Evolutionary conservation across 2,888 invertebrate genomes (phyloP), one percentile per base, ranked within the genome.

Genomic region (Strigamia maritima): DNA sequence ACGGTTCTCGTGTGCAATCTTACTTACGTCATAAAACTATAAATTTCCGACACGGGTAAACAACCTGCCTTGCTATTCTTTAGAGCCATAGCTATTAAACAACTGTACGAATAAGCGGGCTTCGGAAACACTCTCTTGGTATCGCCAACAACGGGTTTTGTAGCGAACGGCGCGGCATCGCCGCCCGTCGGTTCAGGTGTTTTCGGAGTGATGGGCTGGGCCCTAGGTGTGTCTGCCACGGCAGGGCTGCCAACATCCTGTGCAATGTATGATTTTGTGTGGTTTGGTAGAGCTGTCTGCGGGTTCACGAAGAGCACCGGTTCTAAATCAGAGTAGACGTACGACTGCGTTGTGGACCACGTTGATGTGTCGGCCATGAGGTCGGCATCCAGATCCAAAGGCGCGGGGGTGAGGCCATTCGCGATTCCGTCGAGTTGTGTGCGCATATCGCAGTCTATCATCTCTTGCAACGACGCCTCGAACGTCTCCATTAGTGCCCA

Each of bases 71-170:
- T 90, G 81, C 97, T 97, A 86, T 98, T 98, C 87, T 98, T 98
- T 81, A 98, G 88, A 4, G 98, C 97, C 94, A 98, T 93, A 0
- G 98, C 98, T 85, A 98, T 98, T 82, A 98, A 90, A 88, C 98
- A 98, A 80, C 97, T 97, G 86, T 98, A 98, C 16, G 98, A 98
- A 87, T 97, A 98, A 2, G 95, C 94, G 6, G 98, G 98, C 87
- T 98, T 98, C 0, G 97, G 97, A 84, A 92, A 97, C 75, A 90
- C 90, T 80, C 90, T 90, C 76, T 80, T 77, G 54, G 12, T 60
- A 3, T 14, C 60, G 35, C 31, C 74, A 10, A n/a, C 49, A 0
- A 40, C 70, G 44, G 44, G 65, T 31, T 24, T 78, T 28, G 26
- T 76, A 14, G 70, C 76, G 40, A 79, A 77, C 19, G 77, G 70